Evolutionary conservation across 2,797 vertebrate genomes (phyloP), one percentile per base, ranked within the genome.

Genomic region (Rhynchotus rufescens): DNA sequence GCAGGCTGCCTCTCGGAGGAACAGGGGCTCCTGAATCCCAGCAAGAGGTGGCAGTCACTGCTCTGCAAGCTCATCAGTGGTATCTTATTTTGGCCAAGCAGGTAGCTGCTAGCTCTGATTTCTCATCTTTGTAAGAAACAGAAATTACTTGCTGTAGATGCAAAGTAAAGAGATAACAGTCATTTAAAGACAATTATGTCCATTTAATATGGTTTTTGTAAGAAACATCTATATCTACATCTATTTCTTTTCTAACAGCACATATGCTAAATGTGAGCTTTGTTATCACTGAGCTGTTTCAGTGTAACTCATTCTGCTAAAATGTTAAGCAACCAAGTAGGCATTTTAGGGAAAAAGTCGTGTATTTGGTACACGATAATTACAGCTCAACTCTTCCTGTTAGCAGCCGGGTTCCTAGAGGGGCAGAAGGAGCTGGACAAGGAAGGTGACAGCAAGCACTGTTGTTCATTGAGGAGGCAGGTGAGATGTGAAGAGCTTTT

Each of bases 251-350:
- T 72, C 45, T 80, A 87, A 87, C 36, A 62, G 44, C 40, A 75
- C 15, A 59, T 93, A 83, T 69, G n/a, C 32, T 85, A 78, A 89
- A 61, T 82, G 45, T 72, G 64, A 92, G 45, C 59, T 89, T 84
- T 94, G 34, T 42, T 85, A 75, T 91, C 92, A 45, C 64, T 83
- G 59, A 64, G 62, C 85, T 28, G 80, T 88, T 80, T 80, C 45
- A 69, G 59, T 94, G 59, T 87, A 89, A 65, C 23, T 74, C 66
- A 75, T 57, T 57, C 17, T 83, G 81, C 75, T 79, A 89, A 89
- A 90, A 93, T 83, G 49, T 68, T 87, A 65, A 87, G 82, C 62
- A 80, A 78, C 88, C 87, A 80, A 84, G 92, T 57, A 19, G 67
- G 16, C 42, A 38, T 94, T 85, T 91, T 13, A 28, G 80, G 59